phyloP scores from a whole-genome alignment of 1,140 invertebrate species.

The Cyphomyrmex costatus region DNA sequence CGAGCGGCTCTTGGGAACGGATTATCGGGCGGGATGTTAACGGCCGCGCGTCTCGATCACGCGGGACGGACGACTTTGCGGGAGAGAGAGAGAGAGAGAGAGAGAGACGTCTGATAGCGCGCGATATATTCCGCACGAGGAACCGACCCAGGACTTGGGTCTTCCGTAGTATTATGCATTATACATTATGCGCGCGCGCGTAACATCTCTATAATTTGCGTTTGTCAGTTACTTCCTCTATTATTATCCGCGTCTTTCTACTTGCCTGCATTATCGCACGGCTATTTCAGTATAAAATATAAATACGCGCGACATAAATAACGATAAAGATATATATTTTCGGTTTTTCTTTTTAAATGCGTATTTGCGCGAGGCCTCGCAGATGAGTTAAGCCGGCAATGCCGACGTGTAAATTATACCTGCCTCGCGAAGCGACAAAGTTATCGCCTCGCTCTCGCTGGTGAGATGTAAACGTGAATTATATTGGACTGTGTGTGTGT shows the following conservation, averaged over 20 bases:
- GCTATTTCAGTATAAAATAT: constrained; percentile 27
- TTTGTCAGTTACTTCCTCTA: constrained; percentile 57
- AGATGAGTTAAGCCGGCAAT: background rate
- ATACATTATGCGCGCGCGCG: constrained; percentile 55
- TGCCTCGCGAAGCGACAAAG: background rate
- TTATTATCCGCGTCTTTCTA: constrained; percentile 31
- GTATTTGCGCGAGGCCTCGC: background rate
- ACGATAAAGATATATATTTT: background rate
- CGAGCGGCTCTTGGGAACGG: constrained; percentile 50
- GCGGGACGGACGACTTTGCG: constrained; percentile 31
- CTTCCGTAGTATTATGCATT: constrained; percentile 36
- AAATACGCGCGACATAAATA: background rate
- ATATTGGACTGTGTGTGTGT: too few species aligned
- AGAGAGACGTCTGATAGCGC: too few species aligned
- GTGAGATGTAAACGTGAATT: background rate
- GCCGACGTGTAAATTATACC: constrained; percentile 24
- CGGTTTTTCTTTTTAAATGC: background rate
- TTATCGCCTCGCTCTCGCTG: background rate
- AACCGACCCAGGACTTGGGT: constrained; percentile 23
- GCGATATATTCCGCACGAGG: constrained; percentile 16
- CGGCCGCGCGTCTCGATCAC: constrained; percentile 37
- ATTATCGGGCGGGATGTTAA: constrained; percentile 59
- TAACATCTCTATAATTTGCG: constrained; percentile 52
- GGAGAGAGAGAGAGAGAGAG: too few species aligned
- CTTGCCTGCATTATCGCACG: constrained; percentile 13